Evolutionary conservation across 2,888 invertebrate genomes (phyloP).

Genomic region (Dastarcus helophoroides): DNA sequence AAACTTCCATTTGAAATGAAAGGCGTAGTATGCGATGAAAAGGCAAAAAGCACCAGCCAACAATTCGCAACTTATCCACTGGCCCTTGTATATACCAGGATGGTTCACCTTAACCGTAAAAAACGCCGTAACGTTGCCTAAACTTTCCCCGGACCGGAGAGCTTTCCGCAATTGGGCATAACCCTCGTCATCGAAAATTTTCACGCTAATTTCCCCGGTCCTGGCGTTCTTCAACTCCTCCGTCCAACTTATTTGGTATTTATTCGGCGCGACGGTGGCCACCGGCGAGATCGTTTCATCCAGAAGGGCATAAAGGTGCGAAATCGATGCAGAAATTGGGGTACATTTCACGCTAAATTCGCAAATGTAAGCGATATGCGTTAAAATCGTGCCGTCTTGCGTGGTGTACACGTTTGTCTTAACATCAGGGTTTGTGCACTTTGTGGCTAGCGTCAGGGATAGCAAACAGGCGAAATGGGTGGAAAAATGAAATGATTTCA

Average conservation of each 20-base stretch:
- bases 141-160: constrained; percentile 51
- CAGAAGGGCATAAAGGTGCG: constrained; percentile 73
- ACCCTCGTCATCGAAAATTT: constrained; percentile 80
- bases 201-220: constrained; percentile 66
- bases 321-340: constrained; percentile 43
- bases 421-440: constrained; percentile 44
- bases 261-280: constrained; percentile 60
- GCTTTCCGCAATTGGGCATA: constrained; percentile 75
- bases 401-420: constrained; percentile 71
- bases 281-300: constrained; percentile 70
- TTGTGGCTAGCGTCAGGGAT: too few species aligned
- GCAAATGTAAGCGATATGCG: constrained; percentile 75
- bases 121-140: constrained; percentile 51
- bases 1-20: constrained; percentile 66
- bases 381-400: constrained; percentile 77
- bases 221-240: constrained; percentile 72
- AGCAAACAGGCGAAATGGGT: too few species aligned
- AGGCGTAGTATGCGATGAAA: constrained; percentile 71
- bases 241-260: constrained; percentile 86
- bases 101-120: constrained; percentile 57
- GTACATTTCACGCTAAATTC: constrained; percentile 73
- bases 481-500: too few species aligned
- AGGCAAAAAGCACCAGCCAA: constrained; percentile 66
- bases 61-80: constrained; percentile 81
- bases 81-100: constrained; percentile 72